Evolutionary conservation across 2,113 vertebrate species (phyloP).

Genomic region (Calyptommatus sinebrachiatus): DNA sequence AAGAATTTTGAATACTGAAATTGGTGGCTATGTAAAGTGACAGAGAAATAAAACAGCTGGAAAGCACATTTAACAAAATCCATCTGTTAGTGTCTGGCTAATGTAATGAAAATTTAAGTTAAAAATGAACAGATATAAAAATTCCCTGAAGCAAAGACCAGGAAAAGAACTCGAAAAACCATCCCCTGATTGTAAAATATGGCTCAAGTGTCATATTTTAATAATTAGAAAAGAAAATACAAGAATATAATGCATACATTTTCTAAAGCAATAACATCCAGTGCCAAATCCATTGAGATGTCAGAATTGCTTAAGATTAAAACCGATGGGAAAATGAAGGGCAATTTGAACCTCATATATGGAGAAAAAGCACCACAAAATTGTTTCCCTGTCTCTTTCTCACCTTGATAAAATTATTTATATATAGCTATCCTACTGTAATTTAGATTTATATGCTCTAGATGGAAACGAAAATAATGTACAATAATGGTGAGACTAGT

Average conservation of each 20-base stretch:
- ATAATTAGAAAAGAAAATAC: background rate
- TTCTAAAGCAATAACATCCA: background rate
- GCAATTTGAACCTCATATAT: background rate
- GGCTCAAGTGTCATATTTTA: background rate
- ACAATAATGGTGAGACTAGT: background rate
- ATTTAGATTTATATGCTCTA: background rate
- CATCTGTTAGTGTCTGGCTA: background rate
- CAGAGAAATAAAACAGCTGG: conserved; percentile 3
- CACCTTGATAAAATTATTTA: background rate
- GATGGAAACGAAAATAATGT: background rate
- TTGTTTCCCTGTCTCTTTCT: background rate
- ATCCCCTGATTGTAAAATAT: background rate
- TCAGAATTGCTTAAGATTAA: background rate
- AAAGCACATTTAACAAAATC: conserved; percentile 15
- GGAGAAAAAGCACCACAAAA: background rate
- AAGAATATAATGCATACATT: background rate
- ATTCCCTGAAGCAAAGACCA: background rate
- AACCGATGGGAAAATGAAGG: background rate
- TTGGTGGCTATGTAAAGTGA: background rate
- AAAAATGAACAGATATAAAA: conserved; percentile 12
- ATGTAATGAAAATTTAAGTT: conserved; percentile 8
- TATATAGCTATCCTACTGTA: background rate
- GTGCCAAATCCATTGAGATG: background rate
- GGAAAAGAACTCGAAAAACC: background rate
- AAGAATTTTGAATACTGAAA: background rate